phyloP scores from a whole-genome alignment of 2,888 invertebrate species.

The Nezara viridula region DNA sequence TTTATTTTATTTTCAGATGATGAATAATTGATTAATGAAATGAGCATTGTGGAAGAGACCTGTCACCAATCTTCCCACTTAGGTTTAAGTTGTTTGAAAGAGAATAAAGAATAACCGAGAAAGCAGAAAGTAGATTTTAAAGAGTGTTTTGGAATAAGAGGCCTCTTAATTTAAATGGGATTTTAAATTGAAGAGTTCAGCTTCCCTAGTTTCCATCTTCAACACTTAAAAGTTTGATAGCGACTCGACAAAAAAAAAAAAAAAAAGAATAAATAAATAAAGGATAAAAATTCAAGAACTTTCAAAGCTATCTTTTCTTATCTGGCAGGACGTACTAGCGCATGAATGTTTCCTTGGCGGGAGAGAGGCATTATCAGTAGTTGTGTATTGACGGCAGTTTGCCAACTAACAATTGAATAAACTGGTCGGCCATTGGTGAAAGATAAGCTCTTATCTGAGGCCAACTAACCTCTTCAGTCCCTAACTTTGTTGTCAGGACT shows the following conservation, averaged over 20 bases:
- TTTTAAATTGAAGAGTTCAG: not conserved
- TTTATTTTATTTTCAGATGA: not conserved
- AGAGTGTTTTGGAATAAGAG: not conserved
- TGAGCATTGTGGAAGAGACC: not conserved
- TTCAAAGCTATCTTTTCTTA: not conserved
- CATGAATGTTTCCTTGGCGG: slow-evolving; percentile 12
- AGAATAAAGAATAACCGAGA: not conserved
- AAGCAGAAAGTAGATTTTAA: not conserved
- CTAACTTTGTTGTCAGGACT: slow-evolving; percentile 40
- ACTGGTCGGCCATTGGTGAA: slow-evolving; percentile 33
- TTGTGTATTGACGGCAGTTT: slow-evolving; percentile 49
- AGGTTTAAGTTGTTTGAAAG: not conserved
- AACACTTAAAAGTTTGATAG: slow-evolving; percentile 17
- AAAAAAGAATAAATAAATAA: not conserved
- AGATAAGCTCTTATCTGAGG: slow-evolving; percentile 32
- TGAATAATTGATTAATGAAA: not conserved
- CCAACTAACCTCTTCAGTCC: slow-evolving; percentile 22
- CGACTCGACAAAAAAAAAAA: not conserved
- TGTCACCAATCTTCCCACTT: not conserved
- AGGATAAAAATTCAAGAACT: not conserved
- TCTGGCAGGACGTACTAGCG: not conserved
- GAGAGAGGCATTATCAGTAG: slow-evolving; percentile 11
- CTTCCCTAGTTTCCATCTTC: not conserved
- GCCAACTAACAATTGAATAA: slow-evolving; percentile 43
- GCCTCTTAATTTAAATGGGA: not conserved